Base-by-base conservation (phyloP, 1,140 invertebrate species). In the Leptinotarsa defecta region DNA sequence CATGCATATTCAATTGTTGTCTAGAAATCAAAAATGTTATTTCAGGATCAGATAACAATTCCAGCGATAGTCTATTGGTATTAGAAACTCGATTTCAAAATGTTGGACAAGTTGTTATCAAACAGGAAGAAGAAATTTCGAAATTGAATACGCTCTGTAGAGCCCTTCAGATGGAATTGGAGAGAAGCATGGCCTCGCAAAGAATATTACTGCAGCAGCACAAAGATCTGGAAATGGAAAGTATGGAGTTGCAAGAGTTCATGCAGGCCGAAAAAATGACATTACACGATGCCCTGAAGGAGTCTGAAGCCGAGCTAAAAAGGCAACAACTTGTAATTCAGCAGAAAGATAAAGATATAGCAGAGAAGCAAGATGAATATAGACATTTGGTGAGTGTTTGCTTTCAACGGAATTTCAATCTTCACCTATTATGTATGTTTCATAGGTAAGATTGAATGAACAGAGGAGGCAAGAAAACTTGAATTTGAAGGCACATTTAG, bases 71-170 rank as follows among this genome's bases (percentile, higher is more conserved):
- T 80, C 87, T 95, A 24, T 85, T 92, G 15, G 91, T 93, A 74
- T 85, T 95, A 63, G 93, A 94, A 83, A 89, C 90, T 13, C 92
- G 93, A 81, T 88, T 94, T 49, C 90, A 93, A 75, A 89, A 92
- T 13, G 92, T 93, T 1, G 90, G 92, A n/a, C 89, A 93, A 82
- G 89, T 93, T 62, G 89, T 94, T 0, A 88, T 91, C 17, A 89
- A 90, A 81, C 92, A 94, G 61, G 92, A 94, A 80, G 86, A 91
- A n/a, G 92, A 94, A 86, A 93, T 94, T 69, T 89, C 90, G n/a
- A 87, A 91, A 78, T 80, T 94, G 22, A 88, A 93, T 70, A 88
- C 89, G 6, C 86, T 90, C 65, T 92, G 92, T 78, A 87, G 91
- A 64, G 89, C 90, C 68, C 81, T 94, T 15, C 92, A 92, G 79